Base-by-base conservation (phyloP, 2,888 invertebrate species). In the Endotricha flammealis region DNA sequence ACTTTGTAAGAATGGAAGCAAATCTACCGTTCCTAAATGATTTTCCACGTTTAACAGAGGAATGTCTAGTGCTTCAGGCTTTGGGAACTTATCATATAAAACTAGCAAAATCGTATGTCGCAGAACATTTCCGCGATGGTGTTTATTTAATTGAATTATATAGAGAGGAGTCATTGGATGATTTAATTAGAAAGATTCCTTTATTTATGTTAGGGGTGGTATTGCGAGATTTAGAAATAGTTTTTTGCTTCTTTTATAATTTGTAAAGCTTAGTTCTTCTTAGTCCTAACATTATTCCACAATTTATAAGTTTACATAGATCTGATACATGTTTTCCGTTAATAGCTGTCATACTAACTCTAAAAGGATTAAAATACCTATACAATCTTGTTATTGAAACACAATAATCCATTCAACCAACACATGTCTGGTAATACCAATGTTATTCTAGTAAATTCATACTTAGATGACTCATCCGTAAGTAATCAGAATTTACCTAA, bases 151-250 rank as follows among this genome's bases (percentile, higher is more conserved):
- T 29, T 13, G 29, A 29, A 16, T 29, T 29, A 9, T 29, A 29
- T 29, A 29, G 29, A 29, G 29, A 29, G n/a, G 14, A 29, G 7
- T 16, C 14, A 29, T 29, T 29, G n/a, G n/a, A n/a, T n/a, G n/a
- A n/a, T n/a, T n/a, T n/a, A n/a, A n/a, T n/a, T n/a, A n/a, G n/a
- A n/a, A n/a, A n/a, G n/a, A n/a, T n/a, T n/a, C n/a, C n/a, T n/a
- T n/a, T n/a, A n/a, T n/a, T n/a, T n/a, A n/a, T n/a, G n/a, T n/a
- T n/a, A n/a, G n/a, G n/a, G n/a, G n/a, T n/a, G n/a, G n/a, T n/a
- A n/a, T n/a, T n/a, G n/a, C n/a, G n/a, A n/a, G n/a, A n/a, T n/a
- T n/a, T n/a, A n/a, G n/a, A n/a, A n/a, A n/a, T n/a, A n/a, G n/a
- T n/a, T n/a, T n/a, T n/a, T n/a, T n/a, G n/a, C n/a, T n/a, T n/a